Evolutionary conservation across 1,140 invertebrate species (phyloP), one percentile per base, ranked within the genome.

Genomic region (Sycophaga agraensis): DNA sequence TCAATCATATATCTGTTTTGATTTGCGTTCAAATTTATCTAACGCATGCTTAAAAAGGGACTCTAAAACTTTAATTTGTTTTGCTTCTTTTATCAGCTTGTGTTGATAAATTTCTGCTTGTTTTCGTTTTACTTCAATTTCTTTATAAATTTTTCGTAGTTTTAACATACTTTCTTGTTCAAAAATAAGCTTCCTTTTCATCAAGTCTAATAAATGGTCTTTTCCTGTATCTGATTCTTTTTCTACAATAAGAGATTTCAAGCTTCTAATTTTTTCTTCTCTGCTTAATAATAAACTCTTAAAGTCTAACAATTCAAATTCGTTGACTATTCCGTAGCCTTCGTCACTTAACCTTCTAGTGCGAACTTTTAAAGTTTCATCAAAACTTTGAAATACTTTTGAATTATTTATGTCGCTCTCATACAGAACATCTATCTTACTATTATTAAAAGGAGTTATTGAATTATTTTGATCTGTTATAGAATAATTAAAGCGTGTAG

Each of bases 91-190:
- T 2, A 16, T 16, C 7, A 40, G 24, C 5, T 54, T 54, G 16
- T 54, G n/a, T 37, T 54, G 22, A 16, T 24, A 54, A 4, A 28
- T 12, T 8, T 42, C 42, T 11, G 37, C 14, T 17, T 42, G 35
- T 4, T 22, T 17, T 22, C 16, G 40, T 19, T 19, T 54, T 2
- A 9, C n/a, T 16, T 54, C 35, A 6, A 54, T 26, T 6, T 28
- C 22, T 5, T 54, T 40, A 17, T 28, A 12, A 22, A 40, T 24
- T 3, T 12, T 11, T 24, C n/a, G 35, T 6, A 53, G 17, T 26
- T 54, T 54, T 16, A 40, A 12, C 9, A 26, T 40, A 54, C 19
- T 42, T 19, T 54, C 37, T 24, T 54, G 14, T 17, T 54, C 35
- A 42, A 54, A 42, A 11, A 24, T 26, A 11, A 54, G 37, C 16